These are phyloP conservation scores for Calephelis virginiensis DNA, from an alignment of 1,140 invertebrate species.

Conservation along the genomic window DNA sequence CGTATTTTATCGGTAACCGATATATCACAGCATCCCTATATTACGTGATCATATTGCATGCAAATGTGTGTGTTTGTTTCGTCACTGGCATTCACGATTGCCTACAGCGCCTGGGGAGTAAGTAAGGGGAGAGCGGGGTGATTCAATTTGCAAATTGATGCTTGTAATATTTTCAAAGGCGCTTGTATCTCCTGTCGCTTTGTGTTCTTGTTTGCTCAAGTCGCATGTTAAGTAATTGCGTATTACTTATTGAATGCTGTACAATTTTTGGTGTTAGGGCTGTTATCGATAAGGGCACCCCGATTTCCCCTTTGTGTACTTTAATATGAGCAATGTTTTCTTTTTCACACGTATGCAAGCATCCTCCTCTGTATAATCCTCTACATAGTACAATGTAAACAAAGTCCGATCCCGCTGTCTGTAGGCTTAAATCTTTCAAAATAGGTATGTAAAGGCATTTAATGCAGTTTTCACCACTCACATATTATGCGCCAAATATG, in stretches of 20 bases:
- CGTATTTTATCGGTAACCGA: too few relatives aligned
- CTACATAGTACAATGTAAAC: too few relatives aligned
- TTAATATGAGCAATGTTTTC: not conserved
- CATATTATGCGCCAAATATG: too few relatives aligned
- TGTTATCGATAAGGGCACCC: not conserved
- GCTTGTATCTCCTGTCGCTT: conserved; percentile 23
- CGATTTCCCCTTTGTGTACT: not conserved
- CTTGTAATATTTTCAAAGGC: conserved; percentile 31
- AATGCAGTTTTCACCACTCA: too few relatives aligned
- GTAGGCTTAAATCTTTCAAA: too few relatives aligned
- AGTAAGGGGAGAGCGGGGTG: conserved; percentile 10
- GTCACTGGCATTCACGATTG: conserved; percentile 16
- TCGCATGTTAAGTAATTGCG: conserved; percentile 33
- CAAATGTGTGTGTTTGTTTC: conserved; percentile 29
- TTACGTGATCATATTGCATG: conserved; percentile 24
- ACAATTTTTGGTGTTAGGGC: not conserved
- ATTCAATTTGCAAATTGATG: conserved; percentile 35
- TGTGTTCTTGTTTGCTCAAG: conserved; percentile 19
- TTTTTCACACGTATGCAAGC: not conserved
- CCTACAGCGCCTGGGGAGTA: conserved; percentile 21
- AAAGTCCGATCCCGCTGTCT: too few relatives aligned
- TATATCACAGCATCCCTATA: not conserved
- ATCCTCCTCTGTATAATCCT: too few relatives aligned
- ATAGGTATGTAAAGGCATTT: too few relatives aligned
- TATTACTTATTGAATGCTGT: conserved; percentile 25